phyloP scores from a whole-genome alignment of 2,113 vertebrate species.

The Rhegmatorhina hoffmannsi region DNA sequence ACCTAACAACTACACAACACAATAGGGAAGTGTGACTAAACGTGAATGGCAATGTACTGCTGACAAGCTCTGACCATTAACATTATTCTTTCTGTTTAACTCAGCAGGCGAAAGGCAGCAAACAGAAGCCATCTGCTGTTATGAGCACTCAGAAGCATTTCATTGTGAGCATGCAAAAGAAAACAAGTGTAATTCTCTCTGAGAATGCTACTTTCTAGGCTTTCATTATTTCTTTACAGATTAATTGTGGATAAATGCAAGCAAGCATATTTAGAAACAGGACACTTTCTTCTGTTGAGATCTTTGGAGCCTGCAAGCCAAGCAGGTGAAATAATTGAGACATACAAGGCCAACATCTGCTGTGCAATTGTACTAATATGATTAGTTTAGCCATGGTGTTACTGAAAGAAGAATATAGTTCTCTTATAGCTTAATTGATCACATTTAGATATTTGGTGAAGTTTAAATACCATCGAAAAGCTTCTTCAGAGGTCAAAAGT shows the following conservation, averaged over 20 bases:
- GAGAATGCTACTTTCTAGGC: conserved; percentile 20
- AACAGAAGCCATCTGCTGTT: conserved; percentile 58
- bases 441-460: conserved; percentile 14
- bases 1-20: conserved; percentile 68
- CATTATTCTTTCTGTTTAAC: conserved; percentile 68
- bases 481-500: conserved; percentile 7
- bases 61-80: conserved; percentile 68
- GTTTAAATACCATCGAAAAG: conserved; percentile 1
- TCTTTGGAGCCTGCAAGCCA: neutral
- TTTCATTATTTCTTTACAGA: conserved; percentile 26
- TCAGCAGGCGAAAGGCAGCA: conserved; percentile 63
- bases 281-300: neutral
- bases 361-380: conserved; percentile 2
- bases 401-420: conserved; percentile 15
- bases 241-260: conserved; percentile 12
- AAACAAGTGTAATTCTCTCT: neutral
- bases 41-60: conserved; percentile 58
- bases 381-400: conserved; percentile 41
- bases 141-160: conserved; percentile 48
- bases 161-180: neutral
- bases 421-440: conserved; percentile 35
- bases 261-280: conserved; percentile 14
- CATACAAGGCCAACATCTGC: conserved; percentile 7
- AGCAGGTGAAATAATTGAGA: conserved; percentile 65
- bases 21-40: conserved; percentile 68